A percentile compares a stretch with the other conserved stretches of the same genome.
phyloP scores from a whole-genome alignment of 2,113 vertebrate genomes.

The Tragulus kanchil region DNA sequence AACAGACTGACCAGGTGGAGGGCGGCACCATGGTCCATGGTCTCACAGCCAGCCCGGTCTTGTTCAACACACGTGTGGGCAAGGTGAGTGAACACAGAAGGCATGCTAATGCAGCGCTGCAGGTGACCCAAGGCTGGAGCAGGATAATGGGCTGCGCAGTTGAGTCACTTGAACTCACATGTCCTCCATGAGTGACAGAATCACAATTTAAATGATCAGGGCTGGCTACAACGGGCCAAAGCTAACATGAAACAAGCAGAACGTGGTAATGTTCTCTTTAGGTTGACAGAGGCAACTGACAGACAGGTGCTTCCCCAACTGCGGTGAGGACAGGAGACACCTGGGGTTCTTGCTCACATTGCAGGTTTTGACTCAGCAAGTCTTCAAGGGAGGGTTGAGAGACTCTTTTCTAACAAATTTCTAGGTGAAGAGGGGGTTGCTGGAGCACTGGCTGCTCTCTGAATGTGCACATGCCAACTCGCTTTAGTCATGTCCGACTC shows the following conservation, averaged over 20 bases:
- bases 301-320: not conserved
- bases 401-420: not conserved
- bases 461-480: not conserved
- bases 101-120: not conserved
- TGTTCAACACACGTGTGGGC: not conserved
- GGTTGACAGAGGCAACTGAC: not conserved
- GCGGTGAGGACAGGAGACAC: not conserved
- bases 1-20: not conserved
- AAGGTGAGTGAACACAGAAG: constrained; percentile 5
- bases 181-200: constrained; percentile 11
- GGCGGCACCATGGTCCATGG: not conserved
- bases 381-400: not conserved
- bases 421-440: not conserved
- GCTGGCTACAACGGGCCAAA: not conserved
- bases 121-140: not conserved
- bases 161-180: not conserved
- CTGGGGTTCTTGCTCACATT: not conserved
- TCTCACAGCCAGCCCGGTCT: not conserved
- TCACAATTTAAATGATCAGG: constrained; percentile 17
- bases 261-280: not conserved
- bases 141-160: not conserved
- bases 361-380: not conserved
- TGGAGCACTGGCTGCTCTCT: not conserved
- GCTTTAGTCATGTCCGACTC: not conserved
- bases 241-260: not conserved